Evolutionary conservation across 35 echinoderm and acorn worm species (phyloP), one percentile per base, ranked within the genome.

Genomic region (Apostichopus californicus): DNA sequence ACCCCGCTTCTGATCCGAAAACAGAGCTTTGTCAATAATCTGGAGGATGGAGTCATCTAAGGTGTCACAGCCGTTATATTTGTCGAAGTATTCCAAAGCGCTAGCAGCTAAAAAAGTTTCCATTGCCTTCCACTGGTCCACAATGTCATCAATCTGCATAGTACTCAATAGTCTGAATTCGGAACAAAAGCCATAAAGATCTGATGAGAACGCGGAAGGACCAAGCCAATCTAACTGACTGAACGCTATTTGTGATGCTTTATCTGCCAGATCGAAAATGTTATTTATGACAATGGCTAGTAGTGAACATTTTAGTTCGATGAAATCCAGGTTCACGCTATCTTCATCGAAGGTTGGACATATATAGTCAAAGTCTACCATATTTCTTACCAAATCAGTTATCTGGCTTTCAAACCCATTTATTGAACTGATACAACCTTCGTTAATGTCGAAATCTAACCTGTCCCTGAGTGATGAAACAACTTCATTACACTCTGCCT

Each of bases 161-260:
- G 12, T 14, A 8, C 52, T n/a, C 34, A 55, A 54, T 8, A 83
- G 20, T 6, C 54, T 54, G 12, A 83, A 83, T 55, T 34, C 80
- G 17, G 80, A 83, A 55, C 80, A 83, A 12, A 5, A 34, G 1
- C 80, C 80, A 55, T 55, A 83, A 12, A 54, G 7, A 53, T 83
- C 80, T 8, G 9, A 20, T 10, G 80, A 83, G 56, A 83, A 83
- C 5, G 80, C 46, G 1, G 80, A 83, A 55, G 80, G 80, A 56
- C 80, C 80, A 54, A 83, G 15, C 80, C 80, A 83, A 54, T 83
- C 52, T 9, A 83, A n/a, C 11, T 55, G 18, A n/a, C 20, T 83
- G 56, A 83, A 83, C 56, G 80, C 28, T 8, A 83, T 13, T 1
- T 6, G 80, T 56, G 80, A 83, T 14, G 52, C 52, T 15, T 46